Evolutionary conservation across 2,113 vertebrate species (phyloP).

Genomic region (Thamnaconus septentrionalis): DNA sequence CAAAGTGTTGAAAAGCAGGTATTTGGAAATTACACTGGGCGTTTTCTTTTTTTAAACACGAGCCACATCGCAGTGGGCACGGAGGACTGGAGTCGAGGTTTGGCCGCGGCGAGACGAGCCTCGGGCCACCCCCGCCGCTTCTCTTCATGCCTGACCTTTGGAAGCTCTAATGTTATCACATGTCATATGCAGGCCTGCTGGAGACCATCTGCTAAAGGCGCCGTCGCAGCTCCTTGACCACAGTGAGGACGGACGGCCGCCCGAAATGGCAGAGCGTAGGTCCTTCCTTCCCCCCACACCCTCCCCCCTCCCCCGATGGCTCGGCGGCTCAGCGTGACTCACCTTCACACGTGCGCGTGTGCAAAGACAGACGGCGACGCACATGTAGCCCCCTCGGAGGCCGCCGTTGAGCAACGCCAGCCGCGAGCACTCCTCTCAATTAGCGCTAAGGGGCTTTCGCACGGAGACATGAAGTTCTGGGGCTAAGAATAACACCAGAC

Average conservation of each 20-base stretch:
- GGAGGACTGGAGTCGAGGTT: slow-evolving; percentile 16
- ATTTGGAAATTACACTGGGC: slow-evolving; percentile 27
- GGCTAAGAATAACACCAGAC: slow-evolving; percentile 69
- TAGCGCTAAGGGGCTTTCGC: slow-evolving; percentile 67
- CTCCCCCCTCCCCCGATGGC: slow-evolving; percentile 45
- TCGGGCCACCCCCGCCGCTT: slow-evolving; percentile 35
- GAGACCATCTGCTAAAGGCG: slow-evolving; percentile 75
- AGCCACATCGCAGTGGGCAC: slow-evolving; percentile 2
- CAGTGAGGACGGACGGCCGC: no score
- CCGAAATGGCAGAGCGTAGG: no score
- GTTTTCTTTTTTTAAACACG: slow-evolving; percentile 14
- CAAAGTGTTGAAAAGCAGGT: slow-evolving; percentile 10
- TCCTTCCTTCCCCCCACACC: neutral
- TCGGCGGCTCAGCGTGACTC: slow-evolving; percentile 36
- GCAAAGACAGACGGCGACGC: slow-evolving; percentile 26
- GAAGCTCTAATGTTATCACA: slow-evolving; percentile 76
- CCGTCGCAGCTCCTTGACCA: slow-evolving; percentile 1
- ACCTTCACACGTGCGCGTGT: slow-evolving; percentile 38
- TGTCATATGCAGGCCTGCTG: slow-evolving; percentile 71
- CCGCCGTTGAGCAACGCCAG: slow-evolving; percentile 52
- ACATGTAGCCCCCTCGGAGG: slow-evolving; percentile 20
- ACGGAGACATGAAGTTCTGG: slow-evolving; percentile 61
- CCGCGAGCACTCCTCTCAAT: slow-evolving; percentile 63
- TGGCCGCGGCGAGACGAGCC: slow-evolving; percentile 22
- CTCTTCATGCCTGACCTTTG: slow-evolving; percentile 74